These are phyloP conservation scores for Spodoptera frugiperda DNA, from an alignment of 1,140 invertebrate genomes.

Conservation along the genomic window DNA sequence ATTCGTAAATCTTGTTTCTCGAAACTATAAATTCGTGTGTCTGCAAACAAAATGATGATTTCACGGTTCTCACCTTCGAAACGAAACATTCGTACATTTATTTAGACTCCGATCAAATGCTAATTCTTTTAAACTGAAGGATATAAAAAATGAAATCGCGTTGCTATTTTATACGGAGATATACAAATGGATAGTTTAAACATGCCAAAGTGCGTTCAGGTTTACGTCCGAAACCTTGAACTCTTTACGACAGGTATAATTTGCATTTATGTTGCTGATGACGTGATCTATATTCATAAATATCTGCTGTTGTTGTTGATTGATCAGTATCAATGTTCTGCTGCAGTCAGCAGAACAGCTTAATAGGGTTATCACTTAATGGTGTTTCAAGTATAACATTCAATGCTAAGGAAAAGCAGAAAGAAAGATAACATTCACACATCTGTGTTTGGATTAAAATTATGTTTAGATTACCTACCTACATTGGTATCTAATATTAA, in stretches of 20 bases:
- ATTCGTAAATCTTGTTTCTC: neutral
- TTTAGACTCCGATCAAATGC: neutral
- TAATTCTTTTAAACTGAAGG: neutral
- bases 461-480: too few relatives aligned
- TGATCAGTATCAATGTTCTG: neutral
- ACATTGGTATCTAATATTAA: too few relatives aligned
- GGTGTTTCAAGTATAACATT: too few relatives aligned
- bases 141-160: too few relatives aligned
- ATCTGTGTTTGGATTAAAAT: too few relatives aligned
- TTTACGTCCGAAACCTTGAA: constrained; percentile 15
- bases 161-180: neutral
- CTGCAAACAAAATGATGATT: neutral
- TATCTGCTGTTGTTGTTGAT: neutral
- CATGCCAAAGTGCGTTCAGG: constrained; percentile 10
- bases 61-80: constrained; percentile 9
- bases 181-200: neutral
- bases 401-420: too few relatives aligned
- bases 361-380: too few relatives aligned
- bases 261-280: constrained; percentile 10
- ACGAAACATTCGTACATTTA: constrained; percentile 16
- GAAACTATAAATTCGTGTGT: neutral
- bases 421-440: too few relatives aligned
- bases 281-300: neutral
- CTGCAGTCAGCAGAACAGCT: too few relatives aligned
- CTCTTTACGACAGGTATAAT: constrained; percentile 18